Conservation (phyloP, 2,797 vertebrate genomes). For the Crocodylus rhombifer region DNA sequence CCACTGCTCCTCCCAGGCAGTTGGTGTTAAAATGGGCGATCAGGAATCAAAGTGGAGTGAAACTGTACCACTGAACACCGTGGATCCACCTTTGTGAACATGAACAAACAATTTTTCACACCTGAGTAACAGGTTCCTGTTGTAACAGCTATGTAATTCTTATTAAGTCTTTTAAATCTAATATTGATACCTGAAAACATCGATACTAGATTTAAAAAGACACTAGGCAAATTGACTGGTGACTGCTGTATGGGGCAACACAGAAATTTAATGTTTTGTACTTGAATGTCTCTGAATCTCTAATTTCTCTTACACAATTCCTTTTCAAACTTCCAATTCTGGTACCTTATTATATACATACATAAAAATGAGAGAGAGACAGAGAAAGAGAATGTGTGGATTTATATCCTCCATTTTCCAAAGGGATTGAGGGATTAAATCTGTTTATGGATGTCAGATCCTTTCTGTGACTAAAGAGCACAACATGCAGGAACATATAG, state of each 20-base stretch:
- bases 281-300: background rate
- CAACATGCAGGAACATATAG: background rate
- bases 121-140: background rate
- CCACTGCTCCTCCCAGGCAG: too few species aligned
- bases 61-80: too few species aligned
- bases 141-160: background rate
- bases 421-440: background rate
- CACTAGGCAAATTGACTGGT: too few species aligned
- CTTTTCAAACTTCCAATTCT: background rate
- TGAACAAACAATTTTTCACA: background rate
- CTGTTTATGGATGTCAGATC: background rate
- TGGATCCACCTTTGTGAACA: too few species aligned
- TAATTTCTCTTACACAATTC: background rate
- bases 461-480: background rate
- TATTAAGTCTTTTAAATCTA: background rate
- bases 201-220: too few species aligned
- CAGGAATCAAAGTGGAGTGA: too few species aligned
- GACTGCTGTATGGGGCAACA: background rate
- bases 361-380: too few species aligned
- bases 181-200: background rate
- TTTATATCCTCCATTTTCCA: background rate
- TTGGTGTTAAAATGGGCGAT: too few species aligned
- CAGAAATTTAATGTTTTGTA: background rate
- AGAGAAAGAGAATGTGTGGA: background rate
- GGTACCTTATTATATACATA: too few species aligned